Conservation (phyloP, 2,797 vertebrate species). For the Phrynocephalus guinanensis region DNA sequence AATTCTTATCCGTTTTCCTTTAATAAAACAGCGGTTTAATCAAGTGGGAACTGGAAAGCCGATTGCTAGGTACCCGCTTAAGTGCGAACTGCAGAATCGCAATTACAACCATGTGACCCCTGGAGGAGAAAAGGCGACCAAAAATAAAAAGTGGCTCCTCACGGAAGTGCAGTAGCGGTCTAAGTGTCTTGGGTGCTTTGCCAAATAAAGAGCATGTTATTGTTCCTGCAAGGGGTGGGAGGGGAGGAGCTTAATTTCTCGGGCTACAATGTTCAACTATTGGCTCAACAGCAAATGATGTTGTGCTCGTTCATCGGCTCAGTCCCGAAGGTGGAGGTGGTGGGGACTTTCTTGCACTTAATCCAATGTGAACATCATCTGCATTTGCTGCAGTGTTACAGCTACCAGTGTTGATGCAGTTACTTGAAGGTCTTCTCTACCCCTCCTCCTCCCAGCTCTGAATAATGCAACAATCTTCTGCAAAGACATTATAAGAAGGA, state of each 20-base stretch:
- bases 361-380: not conserved
- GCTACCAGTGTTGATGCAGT: not conserved
- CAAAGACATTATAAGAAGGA: not conserved
- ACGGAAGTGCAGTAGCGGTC: no score
- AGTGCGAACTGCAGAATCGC: no score
- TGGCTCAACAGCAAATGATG: not conserved
- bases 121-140: no score
- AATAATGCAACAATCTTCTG: not conserved
- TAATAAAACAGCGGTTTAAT: no score
- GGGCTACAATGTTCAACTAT: not conserved
- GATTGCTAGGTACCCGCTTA: no score
- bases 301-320: not conserved
- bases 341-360: not conserved
- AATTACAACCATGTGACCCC: no score
- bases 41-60: no score
- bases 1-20: no score
- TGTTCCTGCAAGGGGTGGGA: not conserved
- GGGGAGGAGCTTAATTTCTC: not conserved
- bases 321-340: no score
- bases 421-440: no score
- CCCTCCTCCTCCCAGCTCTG: not conserved
- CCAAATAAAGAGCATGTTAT: constrained; percentile 25
- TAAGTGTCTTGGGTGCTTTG: not conserved
- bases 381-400: not conserved
- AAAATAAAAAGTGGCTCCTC: no score